Conservation (phyloP, 2,888 invertebrate species). For the Athalia cordata region DNA sequence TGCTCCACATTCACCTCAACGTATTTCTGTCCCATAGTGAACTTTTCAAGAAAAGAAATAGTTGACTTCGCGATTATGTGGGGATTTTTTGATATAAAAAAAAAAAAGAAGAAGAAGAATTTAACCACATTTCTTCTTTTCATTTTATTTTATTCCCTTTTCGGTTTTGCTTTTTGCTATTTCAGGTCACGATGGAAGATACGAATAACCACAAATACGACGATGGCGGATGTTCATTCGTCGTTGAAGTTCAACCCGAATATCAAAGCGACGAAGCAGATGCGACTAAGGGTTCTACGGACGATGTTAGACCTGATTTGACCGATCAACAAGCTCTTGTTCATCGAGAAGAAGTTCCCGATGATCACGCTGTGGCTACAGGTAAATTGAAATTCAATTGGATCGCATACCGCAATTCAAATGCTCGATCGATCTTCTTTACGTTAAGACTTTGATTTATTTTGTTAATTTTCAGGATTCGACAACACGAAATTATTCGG, state of each 20-base stretch:
- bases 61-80: no score
- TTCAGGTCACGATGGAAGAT: conserved; percentile 68
- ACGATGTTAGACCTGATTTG: conserved; percentile 60
- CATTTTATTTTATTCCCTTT: neutral
- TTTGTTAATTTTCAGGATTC: conserved; percentile 57
- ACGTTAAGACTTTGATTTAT: neutral
- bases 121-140: neutral
- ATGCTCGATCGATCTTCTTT: no score
- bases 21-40: neutral
- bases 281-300: conserved; percentile 60
- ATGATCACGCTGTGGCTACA: conserved; percentile 62
- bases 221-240: conserved; percentile 68
- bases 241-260: conserved; percentile 68
- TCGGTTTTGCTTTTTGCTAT: neutral
- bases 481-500: conserved; percentile 74
- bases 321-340: conserved; percentile 76
- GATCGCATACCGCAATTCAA: no score
- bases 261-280: conserved; percentile 61
- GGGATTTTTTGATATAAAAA: no score
- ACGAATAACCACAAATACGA: conserved; percentile 63
- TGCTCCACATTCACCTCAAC: conserved; percentile 1
- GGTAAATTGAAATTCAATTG: no score
- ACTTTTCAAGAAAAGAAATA: no score
- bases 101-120: neutral
- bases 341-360: conserved; percentile 72